Percentiles rank a stretch among this genome's conserved stretches.
These are phyloP conservation scores for Julus scanicus DNA, from an alignment of 2,888 invertebrate genomes.

Conservation along the genomic window DNA sequence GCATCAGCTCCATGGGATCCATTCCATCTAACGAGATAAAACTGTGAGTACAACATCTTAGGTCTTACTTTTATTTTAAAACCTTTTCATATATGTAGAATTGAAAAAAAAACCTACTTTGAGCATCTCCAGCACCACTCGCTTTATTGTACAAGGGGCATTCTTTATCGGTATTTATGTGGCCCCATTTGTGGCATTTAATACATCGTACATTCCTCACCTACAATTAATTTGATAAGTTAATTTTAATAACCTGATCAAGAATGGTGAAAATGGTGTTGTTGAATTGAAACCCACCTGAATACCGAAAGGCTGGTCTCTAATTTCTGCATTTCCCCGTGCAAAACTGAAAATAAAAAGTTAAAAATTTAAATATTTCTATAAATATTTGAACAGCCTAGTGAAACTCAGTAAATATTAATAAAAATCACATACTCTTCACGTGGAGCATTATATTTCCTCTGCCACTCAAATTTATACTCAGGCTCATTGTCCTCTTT, in stretches of 20 bases:
- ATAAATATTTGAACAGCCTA: too few species aligned
- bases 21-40: conserved; percentile 65
- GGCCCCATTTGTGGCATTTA: conserved; percentile 99
- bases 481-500: conserved; percentile 94
- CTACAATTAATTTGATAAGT: conserved; percentile 55
- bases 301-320: conserved; percentile 98
- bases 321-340: conserved; percentile 96
- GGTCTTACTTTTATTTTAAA: conserved; percentile 40
- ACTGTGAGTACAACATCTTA: not conserved
- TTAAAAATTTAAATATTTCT: too few species aligned
- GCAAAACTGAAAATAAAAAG: conserved; percentile 76
- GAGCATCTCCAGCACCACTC: conserved; percentile 19
- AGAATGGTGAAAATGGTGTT: conserved; percentile 73
- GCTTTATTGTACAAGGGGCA: conserved; percentile 81
- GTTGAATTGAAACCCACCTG: conserved; percentile 79
- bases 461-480: conserved; percentile 99
- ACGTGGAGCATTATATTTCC: conserved; percentile 98
- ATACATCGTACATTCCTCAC: conserved; percentile 98
- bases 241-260: conserved; percentile 75
- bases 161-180: conserved; percentile 86
- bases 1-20: conserved; percentile 80
- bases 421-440: conserved; percentile 75
- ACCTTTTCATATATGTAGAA: not conserved
- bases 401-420: not conserved
- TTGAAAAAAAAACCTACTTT: conserved; percentile 50